These are phyloP conservation scores for Tricholauxania praeusta DNA, from an alignment of 2,888 invertebrate species.

Conservation along the genomic window DNA sequence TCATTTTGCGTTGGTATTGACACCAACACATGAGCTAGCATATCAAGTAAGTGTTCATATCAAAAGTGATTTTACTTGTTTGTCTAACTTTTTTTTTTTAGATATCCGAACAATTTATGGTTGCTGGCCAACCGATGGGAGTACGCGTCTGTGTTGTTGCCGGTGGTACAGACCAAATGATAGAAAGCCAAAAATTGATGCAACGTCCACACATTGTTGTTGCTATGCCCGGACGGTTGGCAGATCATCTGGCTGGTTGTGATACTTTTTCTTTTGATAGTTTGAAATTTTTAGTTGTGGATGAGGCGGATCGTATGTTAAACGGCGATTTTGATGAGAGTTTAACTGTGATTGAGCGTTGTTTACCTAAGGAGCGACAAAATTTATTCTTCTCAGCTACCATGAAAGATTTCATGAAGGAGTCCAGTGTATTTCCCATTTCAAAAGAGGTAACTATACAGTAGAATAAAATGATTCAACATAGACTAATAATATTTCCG, in stretches of 20 bases:
- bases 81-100: slow-evolving; percentile 65
- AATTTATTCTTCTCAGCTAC: slow-evolving; percentile 96
- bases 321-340: slow-evolving; percentile 87
- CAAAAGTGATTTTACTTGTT: neutral
- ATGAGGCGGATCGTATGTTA: slow-evolving; percentile 90
- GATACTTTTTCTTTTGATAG: slow-evolving; percentile 83
- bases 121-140: slow-evolving; percentile 89
- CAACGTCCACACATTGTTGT: slow-evolving; percentile 94
- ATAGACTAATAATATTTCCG: neutral
- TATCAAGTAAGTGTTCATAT: slow-evolving; percentile 71
- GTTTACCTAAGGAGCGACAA: slow-evolving; percentile 83
- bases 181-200: slow-evolving; percentile 86
- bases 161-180: slow-evolving; percentile 95
- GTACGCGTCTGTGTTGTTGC: slow-evolving; percentile 88
- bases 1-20: slow-evolving; percentile 93
- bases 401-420: slow-evolving; percentile 84
- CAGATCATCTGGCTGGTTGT: slow-evolving; percentile 92
- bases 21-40: slow-evolving; percentile 94
- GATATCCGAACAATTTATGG: slow-evolving; percentile 95
- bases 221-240: slow-evolving; percentile 94
- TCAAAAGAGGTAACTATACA: slow-evolving; percentile 72
- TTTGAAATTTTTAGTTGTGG: slow-evolving; percentile 89
- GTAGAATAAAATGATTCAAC: neutral
- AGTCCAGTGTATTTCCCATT: slow-evolving; percentile 74
- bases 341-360: slow-evolving; percentile 81